These are phyloP conservation scores for Molorchus minor DNA, from an alignment of 2,888 invertebrate species.

Conservation along the genomic window DNA sequence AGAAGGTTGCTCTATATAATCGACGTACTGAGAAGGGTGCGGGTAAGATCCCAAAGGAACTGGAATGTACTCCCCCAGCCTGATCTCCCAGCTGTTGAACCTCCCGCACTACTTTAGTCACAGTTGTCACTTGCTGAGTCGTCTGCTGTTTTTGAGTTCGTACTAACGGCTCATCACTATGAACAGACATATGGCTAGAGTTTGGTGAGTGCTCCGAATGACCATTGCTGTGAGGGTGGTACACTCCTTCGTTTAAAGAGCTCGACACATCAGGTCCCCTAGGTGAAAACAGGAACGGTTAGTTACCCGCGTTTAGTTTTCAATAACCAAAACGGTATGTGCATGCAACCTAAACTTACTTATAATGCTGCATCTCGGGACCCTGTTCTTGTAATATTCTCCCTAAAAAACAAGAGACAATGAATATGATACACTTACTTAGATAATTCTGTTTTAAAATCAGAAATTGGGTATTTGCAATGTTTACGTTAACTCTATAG, in stretches of 20 bases:
- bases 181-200: constrained; percentile 66
- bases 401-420: constrained; percentile 65
- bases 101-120: constrained; percentile 74
- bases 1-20: constrained; percentile 63
- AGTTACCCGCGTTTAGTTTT: neutral
- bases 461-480: neutral
- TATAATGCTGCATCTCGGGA: constrained; percentile 73
- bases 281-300: constrained; percentile 18
- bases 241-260: constrained; percentile 55
- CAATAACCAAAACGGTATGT: constrained; percentile 20
- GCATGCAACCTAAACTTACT: constrained; percentile 64
- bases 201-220: constrained; percentile 73
- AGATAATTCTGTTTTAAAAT: constrained; percentile 15
- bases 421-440: constrained; percentile 44
- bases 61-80: constrained; percentile 66
- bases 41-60: constrained; percentile 63
- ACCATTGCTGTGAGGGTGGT: constrained; percentile 70
- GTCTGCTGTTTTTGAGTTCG: constrained; percentile 75
- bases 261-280: constrained; percentile 56
- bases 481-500: too few relatives aligned
- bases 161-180: constrained; percentile 66
- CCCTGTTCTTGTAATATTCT: constrained; percentile 71
- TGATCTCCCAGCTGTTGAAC: constrained; percentile 69
- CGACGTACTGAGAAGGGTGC: constrained; percentile 63
- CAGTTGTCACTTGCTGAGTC: constrained; percentile 76